Base-by-base conservation (phyloP, 2,888 invertebrate species). In the Agapostemon virescens region DNA sequence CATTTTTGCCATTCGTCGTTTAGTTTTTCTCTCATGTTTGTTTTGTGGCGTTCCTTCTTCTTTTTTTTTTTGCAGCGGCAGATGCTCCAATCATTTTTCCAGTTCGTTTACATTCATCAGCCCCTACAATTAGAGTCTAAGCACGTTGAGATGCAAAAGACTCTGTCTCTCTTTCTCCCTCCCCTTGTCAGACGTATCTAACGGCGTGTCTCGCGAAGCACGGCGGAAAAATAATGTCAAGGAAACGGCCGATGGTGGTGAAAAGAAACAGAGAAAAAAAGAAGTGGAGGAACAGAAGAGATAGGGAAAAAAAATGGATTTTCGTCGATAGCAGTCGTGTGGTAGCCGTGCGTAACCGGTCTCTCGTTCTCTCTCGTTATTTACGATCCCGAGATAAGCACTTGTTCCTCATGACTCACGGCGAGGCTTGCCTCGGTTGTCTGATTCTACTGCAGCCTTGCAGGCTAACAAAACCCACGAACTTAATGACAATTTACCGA, bases 381-480 rank as follows among this genome's bases (percentile, higher is more conserved):
- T 78, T 73, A 75, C 72, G 74, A 82, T 83, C 66, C 68, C 69
- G 36, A 66, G 82, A 83, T 82, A 83, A 82, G 40, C 63, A 70
- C 68, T 75, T 70, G 78, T 66, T 73, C 82, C 72, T 55, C 52
- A 67, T 75, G 78, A 82, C 38, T 81, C 77, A 82, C 74, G 64
- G 33, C n/a, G 49, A 72, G 49, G 20, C 55, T 40, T 40, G 58
- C 26, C 55, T 55, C 26, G 55, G 49, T 49, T 49, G 49, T 49
- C 49, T 49, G 49, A n/a, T n/a, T 49, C 49, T 3, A 49, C 2
- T n/a, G 49, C 49, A 49, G 11, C 17, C 17, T 2, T 55, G 26
- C 26, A 55, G 30, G 26, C 26, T 1, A 17, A 6, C 7, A 26
- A 15, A 55, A 11, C 49, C n/a, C n/a, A 49, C 49, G n/a, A 49